A percentile compares a stretch with the other conserved stretches of the same genome.
phyloP scores from a whole-genome alignment of 1,140 invertebrate species.

The Hydropsyche tenuis region DNA sequence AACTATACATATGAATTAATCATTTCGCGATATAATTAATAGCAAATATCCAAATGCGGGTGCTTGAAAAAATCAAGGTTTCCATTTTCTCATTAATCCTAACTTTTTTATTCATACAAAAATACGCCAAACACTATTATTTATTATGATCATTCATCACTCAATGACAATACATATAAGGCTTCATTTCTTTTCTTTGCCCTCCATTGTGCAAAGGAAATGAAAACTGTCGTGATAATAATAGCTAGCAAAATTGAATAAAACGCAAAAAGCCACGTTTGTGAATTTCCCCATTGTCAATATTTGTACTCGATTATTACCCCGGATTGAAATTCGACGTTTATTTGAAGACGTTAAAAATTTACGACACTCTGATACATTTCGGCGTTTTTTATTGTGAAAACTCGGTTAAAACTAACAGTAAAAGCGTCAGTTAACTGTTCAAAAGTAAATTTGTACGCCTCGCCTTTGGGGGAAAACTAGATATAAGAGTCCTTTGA shows the following conservation, averaged over 20 bases:
- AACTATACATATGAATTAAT: too few relatives aligned
- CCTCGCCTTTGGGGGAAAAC: background rate
- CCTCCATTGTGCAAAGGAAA: constrained; percentile 10
- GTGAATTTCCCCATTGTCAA: too few relatives aligned
- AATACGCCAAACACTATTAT: constrained; percentile 10
- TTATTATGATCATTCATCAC: constrained; percentile 12
- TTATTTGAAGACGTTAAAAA: too few relatives aligned
- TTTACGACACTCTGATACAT: too few relatives aligned
- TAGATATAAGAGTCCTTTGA: constrained; percentile 5
- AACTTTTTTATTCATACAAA: background rate
- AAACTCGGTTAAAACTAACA: background rate
- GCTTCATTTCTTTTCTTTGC: constrained; percentile 3
- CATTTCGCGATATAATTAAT: background rate
- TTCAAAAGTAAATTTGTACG: constrained; percentile 11
- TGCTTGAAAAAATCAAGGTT: background rate
- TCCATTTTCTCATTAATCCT: constrained; percentile 16
- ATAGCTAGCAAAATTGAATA: background rate
- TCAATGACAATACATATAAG: constrained; percentile 1
- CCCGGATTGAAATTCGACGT: too few relatives aligned
- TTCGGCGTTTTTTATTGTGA: too few relatives aligned
- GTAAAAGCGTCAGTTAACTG: background rate
- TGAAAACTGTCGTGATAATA: background rate
- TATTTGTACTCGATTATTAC: too few relatives aligned
- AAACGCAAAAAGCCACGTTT: background rate
- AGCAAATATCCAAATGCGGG: background rate